These are phyloP conservation scores for Podarcis cretensis DNA, from an alignment of 2,113 vertebrate species.

Conservation along the genomic window DNA sequence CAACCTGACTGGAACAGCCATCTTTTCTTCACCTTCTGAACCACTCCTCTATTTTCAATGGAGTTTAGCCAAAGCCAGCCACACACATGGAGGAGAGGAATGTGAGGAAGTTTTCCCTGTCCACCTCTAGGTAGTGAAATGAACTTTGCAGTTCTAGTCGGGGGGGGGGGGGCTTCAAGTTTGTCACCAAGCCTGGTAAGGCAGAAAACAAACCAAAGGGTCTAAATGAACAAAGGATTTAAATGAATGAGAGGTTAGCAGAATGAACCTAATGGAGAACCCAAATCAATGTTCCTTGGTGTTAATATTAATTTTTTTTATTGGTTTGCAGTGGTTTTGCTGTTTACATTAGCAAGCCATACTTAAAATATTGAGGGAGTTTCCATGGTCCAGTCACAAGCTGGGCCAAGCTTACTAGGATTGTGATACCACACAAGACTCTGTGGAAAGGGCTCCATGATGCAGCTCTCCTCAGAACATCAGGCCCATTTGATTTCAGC, in stretches of 20 bases:
- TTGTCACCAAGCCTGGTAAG: background rate
- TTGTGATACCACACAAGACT: background rate
- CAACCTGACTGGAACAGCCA: background rate
- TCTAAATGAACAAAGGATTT: background rate
- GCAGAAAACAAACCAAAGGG: background rate
- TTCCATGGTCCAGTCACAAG: background rate
- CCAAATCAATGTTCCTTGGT: background rate
- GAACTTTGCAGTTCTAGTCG: background rate
- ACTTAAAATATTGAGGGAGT: background rate
- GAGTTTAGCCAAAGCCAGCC: background rate
- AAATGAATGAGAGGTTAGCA: background rate
- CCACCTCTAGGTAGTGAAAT: background rate
- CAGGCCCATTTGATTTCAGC: background rate
- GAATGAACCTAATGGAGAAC: background rate
- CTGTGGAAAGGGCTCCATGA: too few relatives aligned
- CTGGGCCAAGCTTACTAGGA: background rate
- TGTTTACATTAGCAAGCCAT: background rate
- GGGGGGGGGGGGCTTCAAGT: too few relatives aligned
- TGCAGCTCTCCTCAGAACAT: background rate
- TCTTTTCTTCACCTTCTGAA: background rate
- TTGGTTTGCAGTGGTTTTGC: background rate
- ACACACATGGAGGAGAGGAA: background rate
- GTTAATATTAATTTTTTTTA: background rate
- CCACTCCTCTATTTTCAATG: background rate
- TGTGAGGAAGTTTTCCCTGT: background rate